Conservation (phyloP, 2,113 vertebrate species). For the Lanius collurio region DNA sequence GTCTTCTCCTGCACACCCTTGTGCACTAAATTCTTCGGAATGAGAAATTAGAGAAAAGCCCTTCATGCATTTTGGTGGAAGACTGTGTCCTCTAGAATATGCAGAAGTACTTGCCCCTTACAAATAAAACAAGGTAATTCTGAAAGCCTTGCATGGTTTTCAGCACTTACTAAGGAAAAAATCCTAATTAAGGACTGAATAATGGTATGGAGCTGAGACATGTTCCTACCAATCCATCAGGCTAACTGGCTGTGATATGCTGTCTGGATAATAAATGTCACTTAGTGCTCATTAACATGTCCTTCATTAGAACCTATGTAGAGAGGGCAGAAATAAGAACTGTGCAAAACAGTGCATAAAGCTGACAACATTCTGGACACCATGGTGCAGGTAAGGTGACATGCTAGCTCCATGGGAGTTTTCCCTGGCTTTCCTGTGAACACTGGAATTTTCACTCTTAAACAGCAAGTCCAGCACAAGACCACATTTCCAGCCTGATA, state of each 20-base stretch:
- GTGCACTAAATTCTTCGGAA: background rate
- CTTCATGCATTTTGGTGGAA: background rate
- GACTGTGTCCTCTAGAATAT: background rate
- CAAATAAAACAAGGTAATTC: background rate
- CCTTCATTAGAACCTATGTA: background rate
- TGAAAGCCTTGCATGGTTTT: background rate
- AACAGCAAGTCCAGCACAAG: background rate
- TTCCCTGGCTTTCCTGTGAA: background rate
- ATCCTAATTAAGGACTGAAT: background rate
- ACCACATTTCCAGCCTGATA: background rate
- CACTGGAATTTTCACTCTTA: background rate
- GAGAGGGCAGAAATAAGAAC: background rate
- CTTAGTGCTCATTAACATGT: background rate
- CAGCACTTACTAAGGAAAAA: background rate
- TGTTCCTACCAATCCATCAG: slow-evolving; percentile 26
- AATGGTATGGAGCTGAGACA: background rate
- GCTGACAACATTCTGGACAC: background rate
- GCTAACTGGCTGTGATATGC: background rate
- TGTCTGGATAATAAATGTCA: slow-evolving; percentile 34
- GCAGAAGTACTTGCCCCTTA: background rate
- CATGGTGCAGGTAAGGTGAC: background rate
- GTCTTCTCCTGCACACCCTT: background rate
- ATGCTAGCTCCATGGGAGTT: background rate
- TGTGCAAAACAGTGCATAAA: background rate
- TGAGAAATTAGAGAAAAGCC: background rate